phyloP scores from a whole-genome alignment of 1,140 invertebrate species.

The Plodia interpunctella region DNA sequence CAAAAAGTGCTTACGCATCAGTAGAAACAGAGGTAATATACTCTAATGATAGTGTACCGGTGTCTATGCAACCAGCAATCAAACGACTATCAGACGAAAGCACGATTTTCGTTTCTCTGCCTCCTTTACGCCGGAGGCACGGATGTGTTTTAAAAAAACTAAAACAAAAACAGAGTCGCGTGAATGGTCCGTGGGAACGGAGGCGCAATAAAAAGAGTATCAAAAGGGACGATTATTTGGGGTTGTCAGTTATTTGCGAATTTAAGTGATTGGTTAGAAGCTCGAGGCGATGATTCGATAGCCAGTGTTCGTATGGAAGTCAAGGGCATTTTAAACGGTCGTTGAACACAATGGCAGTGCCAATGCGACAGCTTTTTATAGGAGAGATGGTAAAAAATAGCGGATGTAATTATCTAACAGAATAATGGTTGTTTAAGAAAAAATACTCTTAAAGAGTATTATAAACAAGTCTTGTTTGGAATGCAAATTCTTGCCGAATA shows the following conservation, averaged over 20 bases:
- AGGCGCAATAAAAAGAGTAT: constrained; percentile 44
- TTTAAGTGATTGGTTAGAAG: constrained; percentile 27
- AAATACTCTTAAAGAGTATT: no score
- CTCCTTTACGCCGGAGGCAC: constrained; percentile 52
- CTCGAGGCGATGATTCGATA: constrained; percentile 24
- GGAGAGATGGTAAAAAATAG: constrained; percentile 32
- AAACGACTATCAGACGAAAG: constrained; percentile 56
- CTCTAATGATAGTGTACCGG: constrained; percentile 52
- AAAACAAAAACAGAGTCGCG: constrained; percentile 32
- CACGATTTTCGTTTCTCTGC: constrained; percentile 42
- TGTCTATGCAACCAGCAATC: constrained; percentile 41
- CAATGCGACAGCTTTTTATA: constrained; percentile 43
- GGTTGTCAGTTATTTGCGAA: constrained; percentile 45
- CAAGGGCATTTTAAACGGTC: constrained; percentile 35
- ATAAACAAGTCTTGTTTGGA: no score
- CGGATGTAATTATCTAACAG: constrained; percentile 43
- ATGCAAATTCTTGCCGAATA: no score
- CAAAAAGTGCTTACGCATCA: constrained; percentile 53
- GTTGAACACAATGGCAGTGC: constrained; percentile 41
- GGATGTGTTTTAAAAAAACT: constrained; percentile 43
- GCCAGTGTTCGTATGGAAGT: constrained; percentile 20
- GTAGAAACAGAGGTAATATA: constrained; percentile 52
- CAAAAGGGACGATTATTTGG: constrained; percentile 39
- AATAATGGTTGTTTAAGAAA: background rate
- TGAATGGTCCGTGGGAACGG: constrained; percentile 62